Evolutionary conservation across 1,140 invertebrate species (phyloP), one percentile per base, ranked within the genome.

Genomic region (Drosophila burlai): DNA sequence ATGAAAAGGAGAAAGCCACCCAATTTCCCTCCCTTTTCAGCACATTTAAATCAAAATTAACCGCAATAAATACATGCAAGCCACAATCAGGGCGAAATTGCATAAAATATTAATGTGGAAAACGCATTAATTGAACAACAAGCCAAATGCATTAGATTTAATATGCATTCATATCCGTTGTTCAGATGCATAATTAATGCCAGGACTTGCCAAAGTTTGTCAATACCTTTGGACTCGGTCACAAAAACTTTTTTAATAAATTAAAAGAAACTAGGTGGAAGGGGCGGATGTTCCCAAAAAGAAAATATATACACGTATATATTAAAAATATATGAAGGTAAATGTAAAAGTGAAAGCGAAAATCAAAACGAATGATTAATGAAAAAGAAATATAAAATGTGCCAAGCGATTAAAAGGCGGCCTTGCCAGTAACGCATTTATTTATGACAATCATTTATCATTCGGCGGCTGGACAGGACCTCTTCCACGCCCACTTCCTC

Each of bases 361-460:
- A 83, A 76, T 85, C 85, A 73, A 50, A 57, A 16, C 72, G 72
- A 58, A 90, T 91, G 85, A 90, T 90, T 90, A 90, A 90, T 90
- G 85, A 75, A 73, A 36, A 57, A 68, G 66, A 80, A 85, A 73
- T 74, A 86, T 86, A 79, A 89, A 84, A 81, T 81, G 69, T 89
- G 81, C 72, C 81, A 71, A 69, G 79, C 75, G 81, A 90, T 89
- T 89, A 90, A 89, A 80, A 89, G 82, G 66, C 71, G 79, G 78
- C 67, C 78, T 67, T 79, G 63, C 57, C 63, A 52, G 75, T 80
- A 80, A 79, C 63, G 72, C 74, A 81, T 72, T 89, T 89, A 84
- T 84, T 84, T 82, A 76, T 82, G 79, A 59, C 81, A 80, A 85
- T 85, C 85, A 90, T 90, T 90, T 85, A 90, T 90, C 85, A 90